phyloP scores from a whole-genome alignment of 2,797 vertebrate species.

The Hipposideros larvatus region DNA sequence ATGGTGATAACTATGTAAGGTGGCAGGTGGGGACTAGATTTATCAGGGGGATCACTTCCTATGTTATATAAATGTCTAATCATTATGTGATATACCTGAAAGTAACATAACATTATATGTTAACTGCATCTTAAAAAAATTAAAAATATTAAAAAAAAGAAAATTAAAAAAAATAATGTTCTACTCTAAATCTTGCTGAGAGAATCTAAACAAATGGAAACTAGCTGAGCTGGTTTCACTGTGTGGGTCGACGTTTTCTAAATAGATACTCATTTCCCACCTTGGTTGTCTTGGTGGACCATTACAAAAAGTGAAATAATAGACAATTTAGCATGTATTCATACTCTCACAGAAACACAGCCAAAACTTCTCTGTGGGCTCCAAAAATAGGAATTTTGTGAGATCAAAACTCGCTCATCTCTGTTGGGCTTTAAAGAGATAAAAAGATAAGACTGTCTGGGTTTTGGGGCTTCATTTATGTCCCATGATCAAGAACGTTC shows the following conservation, averaged over 20 bases:
- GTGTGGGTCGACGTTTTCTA: background rate
- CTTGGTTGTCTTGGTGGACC: background rate
- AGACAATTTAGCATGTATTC: background rate
- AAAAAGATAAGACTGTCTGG: conserved; percentile 44
- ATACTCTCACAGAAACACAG: too few relatives aligned
- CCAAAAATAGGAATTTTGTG: background rate
- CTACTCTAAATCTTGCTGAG: background rate
- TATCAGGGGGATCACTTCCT: too few relatives aligned
- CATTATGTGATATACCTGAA: too few relatives aligned
- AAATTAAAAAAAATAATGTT: background rate
- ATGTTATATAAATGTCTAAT: too few relatives aligned
- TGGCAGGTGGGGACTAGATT: too few relatives aligned
- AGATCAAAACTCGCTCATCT: background rate
- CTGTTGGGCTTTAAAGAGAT: background rate
- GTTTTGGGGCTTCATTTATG: background rate
- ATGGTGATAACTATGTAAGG: too few relatives aligned
- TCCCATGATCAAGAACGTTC: background rate
- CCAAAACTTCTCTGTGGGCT: background rate
- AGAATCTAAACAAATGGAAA: background rate
- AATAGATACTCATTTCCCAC: background rate
- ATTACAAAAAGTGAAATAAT: background rate
- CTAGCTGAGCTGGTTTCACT: fast-evolving
- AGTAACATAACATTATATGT: too few relatives aligned
- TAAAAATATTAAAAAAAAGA: too few relatives aligned
- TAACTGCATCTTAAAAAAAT: too few relatives aligned